Percentiles rank a stretch among this genome's conserved stretches.
phyloP scores from a whole-genome alignment of 1,140 invertebrate genomes.

The Bursaphelenchus mucronatus region DNA sequence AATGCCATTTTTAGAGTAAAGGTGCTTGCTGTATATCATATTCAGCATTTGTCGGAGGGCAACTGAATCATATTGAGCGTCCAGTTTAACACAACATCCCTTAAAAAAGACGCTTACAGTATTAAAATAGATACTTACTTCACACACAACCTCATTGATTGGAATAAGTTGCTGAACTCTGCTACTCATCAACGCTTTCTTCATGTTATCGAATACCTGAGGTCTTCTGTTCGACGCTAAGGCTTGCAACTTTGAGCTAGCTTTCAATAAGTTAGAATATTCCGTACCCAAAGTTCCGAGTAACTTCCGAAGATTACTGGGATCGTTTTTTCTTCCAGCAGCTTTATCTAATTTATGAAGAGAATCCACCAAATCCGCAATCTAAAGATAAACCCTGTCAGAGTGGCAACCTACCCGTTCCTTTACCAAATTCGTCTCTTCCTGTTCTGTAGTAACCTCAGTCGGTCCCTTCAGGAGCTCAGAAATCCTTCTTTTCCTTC shows the following conservation, averaged over 20 bases:
- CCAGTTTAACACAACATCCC: slow-evolving; percentile 38
- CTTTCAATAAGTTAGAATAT: slow-evolving; percentile 29
- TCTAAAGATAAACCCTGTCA: slow-evolving; percentile 3
- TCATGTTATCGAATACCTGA: background rate
- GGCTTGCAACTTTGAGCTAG: slow-evolving; percentile 31
- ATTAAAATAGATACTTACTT: slow-evolving; percentile 25
- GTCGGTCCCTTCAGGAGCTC: background rate
- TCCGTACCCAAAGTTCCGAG: slow-evolving; percentile 13
- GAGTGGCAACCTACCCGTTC: slow-evolving; percentile 4
- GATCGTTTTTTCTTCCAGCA: slow-evolving; percentile 14
- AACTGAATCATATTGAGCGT: slow-evolving; percentile 37
- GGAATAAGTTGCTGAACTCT: slow-evolving; percentile 17
- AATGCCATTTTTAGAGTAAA: slow-evolving; percentile 38
- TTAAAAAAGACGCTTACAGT: slow-evolving; percentile 25
- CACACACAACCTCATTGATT: slow-evolving; percentile 37
- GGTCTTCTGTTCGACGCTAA: slow-evolving; percentile 18
- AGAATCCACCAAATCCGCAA: background rate
- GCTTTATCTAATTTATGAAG: background rate
- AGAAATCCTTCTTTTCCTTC: no score
- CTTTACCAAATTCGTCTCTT: background rate
- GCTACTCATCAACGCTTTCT: slow-evolving; percentile 15
- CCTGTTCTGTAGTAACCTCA: background rate
- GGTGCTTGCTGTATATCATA: slow-evolving; percentile 43
- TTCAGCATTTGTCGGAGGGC: slow-evolving; percentile 43
- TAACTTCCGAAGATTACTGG: slow-evolving; percentile 19